Conservation (phyloP, 1,140 invertebrate species). For the Macrosteles quadrilineatus region DNA sequence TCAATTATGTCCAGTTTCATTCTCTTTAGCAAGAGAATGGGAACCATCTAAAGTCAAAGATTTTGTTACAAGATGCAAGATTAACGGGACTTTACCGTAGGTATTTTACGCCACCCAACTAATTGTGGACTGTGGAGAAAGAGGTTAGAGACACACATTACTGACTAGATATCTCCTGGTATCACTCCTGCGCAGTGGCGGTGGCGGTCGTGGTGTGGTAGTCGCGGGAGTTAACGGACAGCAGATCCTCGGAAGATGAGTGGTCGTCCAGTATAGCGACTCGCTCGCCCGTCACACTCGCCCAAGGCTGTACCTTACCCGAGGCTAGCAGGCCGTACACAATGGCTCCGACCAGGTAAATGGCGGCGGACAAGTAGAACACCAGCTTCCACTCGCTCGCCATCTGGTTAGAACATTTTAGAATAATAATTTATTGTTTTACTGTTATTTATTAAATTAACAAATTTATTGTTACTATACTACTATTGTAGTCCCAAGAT, state of each 20-base stretch:
- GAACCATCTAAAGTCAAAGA: too few species aligned
- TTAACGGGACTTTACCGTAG: too few species aligned
- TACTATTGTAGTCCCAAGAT: too few species aligned
- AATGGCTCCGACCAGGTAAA: slow-evolving; percentile 56
- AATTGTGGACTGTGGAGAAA: too few species aligned
- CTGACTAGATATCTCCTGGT: slow-evolving; percentile 9
- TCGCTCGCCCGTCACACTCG: background rate
- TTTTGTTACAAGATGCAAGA: too few species aligned
- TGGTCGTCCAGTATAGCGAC: slow-evolving; percentile 12
- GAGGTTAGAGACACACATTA: background rate
- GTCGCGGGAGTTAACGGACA: background rate
- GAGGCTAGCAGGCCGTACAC: slow-evolving; percentile 55
- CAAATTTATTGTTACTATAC: too few species aligned
- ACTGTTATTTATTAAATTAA: too few species aligned
- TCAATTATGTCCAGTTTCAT: too few species aligned
- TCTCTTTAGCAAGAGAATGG: too few species aligned
- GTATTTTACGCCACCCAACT: too few species aligned
- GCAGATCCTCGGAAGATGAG: background rate
- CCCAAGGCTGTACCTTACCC: slow-evolving; percentile 49
- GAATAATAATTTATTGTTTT: too few species aligned
- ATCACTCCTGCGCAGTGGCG: background rate
- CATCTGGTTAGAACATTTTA: slow-evolving; percentile 30
- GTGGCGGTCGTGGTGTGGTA: background rate
- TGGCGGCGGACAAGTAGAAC: slow-evolving; percentile 55
- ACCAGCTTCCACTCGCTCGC: slow-evolving; percentile 55